Conservation (phyloP, 1,140 invertebrate species). For the Halictus rubicundus region DNA sequence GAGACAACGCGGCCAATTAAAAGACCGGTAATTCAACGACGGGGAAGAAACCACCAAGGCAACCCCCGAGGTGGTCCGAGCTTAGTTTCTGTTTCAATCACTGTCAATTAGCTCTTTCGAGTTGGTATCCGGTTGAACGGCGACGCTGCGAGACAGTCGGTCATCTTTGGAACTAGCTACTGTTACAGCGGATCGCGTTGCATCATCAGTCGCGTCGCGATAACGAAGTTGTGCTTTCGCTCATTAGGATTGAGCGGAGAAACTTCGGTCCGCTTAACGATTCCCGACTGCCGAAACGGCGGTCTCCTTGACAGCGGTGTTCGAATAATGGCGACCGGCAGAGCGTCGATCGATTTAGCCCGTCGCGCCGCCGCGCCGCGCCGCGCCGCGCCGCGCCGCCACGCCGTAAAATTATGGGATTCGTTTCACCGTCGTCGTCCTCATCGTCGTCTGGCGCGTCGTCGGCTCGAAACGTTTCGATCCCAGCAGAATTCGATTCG, state of each 20-base stretch:
- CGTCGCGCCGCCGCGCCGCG: too few species aligned
- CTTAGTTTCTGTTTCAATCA: slow-evolving; percentile 14
- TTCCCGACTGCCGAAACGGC: slow-evolving; percentile 5
- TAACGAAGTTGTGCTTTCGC: slow-evolving; percentile 67
- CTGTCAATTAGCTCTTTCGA: slow-evolving; percentile 60
- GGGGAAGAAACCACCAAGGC: too few species aligned
- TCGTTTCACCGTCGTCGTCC: too few species aligned
- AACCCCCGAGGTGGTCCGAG: too few species aligned
- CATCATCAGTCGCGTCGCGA: slow-evolving; percentile 36
- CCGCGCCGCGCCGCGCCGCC: too few species aligned
- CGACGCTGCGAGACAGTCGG: slow-evolving; percentile 30
- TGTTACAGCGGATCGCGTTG: slow-evolving; percentile 63
- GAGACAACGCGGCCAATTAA: background rate
- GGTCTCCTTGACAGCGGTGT: too few species aligned
- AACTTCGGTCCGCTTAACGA: slow-evolving; percentile 51
- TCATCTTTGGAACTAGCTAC: slow-evolving; percentile 44
- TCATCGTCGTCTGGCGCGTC: too few species aligned
- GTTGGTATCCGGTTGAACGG: slow-evolving; percentile 41
- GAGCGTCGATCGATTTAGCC: too few species aligned
- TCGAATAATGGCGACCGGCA: background rate
- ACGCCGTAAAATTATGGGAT: too few species aligned
- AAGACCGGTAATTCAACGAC: background rate
- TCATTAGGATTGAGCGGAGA: slow-evolving; percentile 62
- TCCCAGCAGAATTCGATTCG: background rate
- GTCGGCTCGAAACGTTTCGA: too few species aligned